Percentiles rank a stretch among this genome's conserved stretches.
Conservation (phyloP, 2,797 vertebrate species). For the Ibycter americanus region DNA sequence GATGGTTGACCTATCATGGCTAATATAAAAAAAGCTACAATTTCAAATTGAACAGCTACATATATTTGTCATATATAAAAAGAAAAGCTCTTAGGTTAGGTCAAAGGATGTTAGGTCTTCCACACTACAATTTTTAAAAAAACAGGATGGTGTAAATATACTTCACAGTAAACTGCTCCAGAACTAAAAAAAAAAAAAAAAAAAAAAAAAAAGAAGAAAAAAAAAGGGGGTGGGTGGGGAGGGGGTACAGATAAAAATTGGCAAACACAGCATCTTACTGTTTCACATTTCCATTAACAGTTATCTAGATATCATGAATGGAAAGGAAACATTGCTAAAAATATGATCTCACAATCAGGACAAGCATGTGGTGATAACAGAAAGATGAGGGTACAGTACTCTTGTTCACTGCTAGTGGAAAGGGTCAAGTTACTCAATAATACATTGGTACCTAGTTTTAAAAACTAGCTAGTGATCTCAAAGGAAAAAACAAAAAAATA, state of each 20-base stretch:
- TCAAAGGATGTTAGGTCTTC: background rate
- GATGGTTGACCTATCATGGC: background rate
- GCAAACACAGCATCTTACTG: slow-evolving; percentile 20
- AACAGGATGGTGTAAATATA: background rate
- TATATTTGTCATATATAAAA: background rate
- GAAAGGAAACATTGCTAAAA: slow-evolving; percentile 47
- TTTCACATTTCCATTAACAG: slow-evolving; percentile 34
- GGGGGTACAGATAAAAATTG: background rate
- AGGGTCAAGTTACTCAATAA: background rate
- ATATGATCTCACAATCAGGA: slow-evolving; percentile 15
- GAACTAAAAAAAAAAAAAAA: background rate
- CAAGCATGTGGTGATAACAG: slow-evolving; percentile 4
- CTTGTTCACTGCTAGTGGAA: background rate
- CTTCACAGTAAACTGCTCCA: background rate
- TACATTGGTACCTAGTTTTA: background rate
- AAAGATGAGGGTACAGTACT: background rate
- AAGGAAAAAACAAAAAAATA: background rate
- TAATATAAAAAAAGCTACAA: background rate
- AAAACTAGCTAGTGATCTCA: background rate
- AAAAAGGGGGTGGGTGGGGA: accelerated
- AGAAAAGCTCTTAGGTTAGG: background rate
- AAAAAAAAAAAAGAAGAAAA: background rate
- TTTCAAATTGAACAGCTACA: background rate
- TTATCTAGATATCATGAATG: slow-evolving; percentile 26
- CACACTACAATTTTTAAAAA: background rate